Base-by-base conservation (phyloP, 2,113 vertebrate species). In the Oriolus oriolus region DNA sequence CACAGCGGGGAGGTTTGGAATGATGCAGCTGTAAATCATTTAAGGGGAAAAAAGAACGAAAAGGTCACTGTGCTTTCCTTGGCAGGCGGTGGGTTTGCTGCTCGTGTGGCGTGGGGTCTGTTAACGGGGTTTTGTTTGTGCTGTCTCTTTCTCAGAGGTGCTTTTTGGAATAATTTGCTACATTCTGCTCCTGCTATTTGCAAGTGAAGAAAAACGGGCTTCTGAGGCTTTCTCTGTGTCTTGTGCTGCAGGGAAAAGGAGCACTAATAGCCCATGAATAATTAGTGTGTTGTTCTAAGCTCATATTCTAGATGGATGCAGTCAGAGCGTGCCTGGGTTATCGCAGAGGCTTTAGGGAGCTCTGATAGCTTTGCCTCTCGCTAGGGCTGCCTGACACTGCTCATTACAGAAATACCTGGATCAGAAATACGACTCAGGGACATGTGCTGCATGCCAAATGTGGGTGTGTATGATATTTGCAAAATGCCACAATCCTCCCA, bases 151-250 rank as follows among this genome's bases (percentile, higher is more conserved):
- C 53, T 26, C 65, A 37, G 61, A 91, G 53, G 44, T 44, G 49
- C 60, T 69, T 68, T 89, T 21, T 4, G 27, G 44, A 31, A 47
- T 54, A 22, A 76, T 68, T 83, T 37, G 50, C 57, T 52, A 1
- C 69, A 37, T 85, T 85, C 64, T 79, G 81, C 74, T 91, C 60
- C 31, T 39, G 57, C 50, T 79, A 11, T 39, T 87, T 91, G 83
- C 49, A 44, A 64, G 89, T 24, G 47, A 64, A 91, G 85, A 78
- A 57, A 78, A 91, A 89, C 68, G 53, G 76, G 60, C 37, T 87
- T 87, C 41, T 17, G 84, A 75, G 81, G 39, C 56, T 94, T 54
- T 20, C 41, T 78, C 59, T 22, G 89, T 68, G 82, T 42, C 80
- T 70, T 6, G 5, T 5, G 64, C 87, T 89, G 73, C 73, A 30